phyloP scores from a whole-genome alignment of 2,888 invertebrate species.

The Caprella mutica region DNA sequence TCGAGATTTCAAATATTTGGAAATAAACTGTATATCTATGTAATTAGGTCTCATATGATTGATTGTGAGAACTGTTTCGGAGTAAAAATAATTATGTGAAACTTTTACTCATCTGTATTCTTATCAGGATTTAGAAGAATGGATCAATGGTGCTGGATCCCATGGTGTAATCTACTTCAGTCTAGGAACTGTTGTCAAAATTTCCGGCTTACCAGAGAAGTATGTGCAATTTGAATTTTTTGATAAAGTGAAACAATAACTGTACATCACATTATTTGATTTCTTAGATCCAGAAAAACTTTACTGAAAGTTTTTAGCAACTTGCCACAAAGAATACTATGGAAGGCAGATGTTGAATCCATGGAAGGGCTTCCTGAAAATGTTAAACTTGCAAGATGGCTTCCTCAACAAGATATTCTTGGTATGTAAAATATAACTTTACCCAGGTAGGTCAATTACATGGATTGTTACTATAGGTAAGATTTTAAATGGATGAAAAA shows the following conservation, averaged over 20 bases:
- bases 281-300: conserved; percentile 11
- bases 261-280: too few relatives aligned
- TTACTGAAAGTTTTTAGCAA: conserved; percentile 51
- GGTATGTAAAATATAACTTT: conserved; percentile 48
- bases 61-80: too few relatives aligned
- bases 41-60: too few relatives aligned
- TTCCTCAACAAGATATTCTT: conserved; percentile 66
- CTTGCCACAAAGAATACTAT: conserved; percentile 65
- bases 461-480: too few relatives aligned
- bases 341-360: conserved; percentile 66
- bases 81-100: too few relatives aligned
- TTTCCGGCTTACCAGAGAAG: conserved; percentile 17
- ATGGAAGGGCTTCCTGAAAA: conserved; percentile 51
- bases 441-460: not conserved
- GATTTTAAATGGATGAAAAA: too few relatives aligned
- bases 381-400: conserved; percentile 51
- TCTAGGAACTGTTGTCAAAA: conserved; percentile 19
- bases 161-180: conserved; percentile 29
- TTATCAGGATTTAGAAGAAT: conserved; percentile 21
- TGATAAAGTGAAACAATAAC: too few relatives aligned
- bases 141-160: conserved; percentile 20
- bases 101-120: too few relatives aligned
- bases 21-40: too few relatives aligned
- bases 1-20: too few relatives aligned
- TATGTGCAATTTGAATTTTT: too few relatives aligned